phyloP scores from a whole-genome alignment of 2,113 vertebrate species.

The Taxidea taxus region DNA sequence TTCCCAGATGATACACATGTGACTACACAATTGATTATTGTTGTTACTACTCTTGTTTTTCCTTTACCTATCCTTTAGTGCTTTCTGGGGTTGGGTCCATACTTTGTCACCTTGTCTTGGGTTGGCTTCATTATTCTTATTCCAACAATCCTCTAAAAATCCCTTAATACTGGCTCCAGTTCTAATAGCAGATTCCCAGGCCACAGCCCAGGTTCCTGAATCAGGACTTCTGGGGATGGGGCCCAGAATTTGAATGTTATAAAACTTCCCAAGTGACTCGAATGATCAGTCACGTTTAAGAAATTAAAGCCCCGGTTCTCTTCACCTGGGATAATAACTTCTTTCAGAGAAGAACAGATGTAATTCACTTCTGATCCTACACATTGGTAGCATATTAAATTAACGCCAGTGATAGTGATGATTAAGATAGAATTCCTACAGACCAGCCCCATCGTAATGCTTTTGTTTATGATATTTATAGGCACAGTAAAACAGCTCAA shows the following conservation, averaged over 20 bases:
- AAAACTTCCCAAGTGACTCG: neutral
- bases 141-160: neutral
- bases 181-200: neutral
- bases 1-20: neutral
- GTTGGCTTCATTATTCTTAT: neutral
- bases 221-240: neutral
- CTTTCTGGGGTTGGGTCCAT: neutral
- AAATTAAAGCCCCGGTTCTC: neutral
- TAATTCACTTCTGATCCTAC: neutral
- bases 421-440: conserved; percentile 11
- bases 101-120: neutral
- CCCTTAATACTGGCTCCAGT: neutral
- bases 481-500: neutral
- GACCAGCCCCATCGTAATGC: neutral
- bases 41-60: neutral
- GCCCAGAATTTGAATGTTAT: neutral
- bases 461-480: conserved; percentile 38
- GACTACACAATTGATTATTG: neutral
- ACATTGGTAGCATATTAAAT: neutral
- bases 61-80: neutral
- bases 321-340: neutral
- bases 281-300: neutral
- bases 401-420: neutral
- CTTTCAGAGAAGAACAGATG: conserved; percentile 9
- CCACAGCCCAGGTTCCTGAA: neutral